Percentiles rank a stretch among this genome's conserved stretches.
These are phyloP conservation scores for Takifugu rubripes DNA, from an alignment of 2,797 vertebrate genomes.

Conservation along the genomic window DNA sequence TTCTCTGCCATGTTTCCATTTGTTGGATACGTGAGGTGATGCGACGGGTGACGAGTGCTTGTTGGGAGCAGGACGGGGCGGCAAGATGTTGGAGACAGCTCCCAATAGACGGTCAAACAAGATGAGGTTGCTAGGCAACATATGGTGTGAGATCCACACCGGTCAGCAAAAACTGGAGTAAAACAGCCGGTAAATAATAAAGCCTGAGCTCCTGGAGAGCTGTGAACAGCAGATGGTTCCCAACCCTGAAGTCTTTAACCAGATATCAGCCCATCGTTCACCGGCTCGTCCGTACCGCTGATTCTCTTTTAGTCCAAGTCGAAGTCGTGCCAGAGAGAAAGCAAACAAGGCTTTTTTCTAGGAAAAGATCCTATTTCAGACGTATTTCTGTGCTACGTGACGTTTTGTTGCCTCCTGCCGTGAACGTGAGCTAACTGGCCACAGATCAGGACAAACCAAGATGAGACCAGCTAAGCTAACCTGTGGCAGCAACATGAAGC, in stretches of 20 bases:
- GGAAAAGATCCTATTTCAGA: too few relatives aligned
- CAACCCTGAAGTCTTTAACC: neutral
- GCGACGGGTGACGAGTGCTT: slow-evolving; percentile 16
- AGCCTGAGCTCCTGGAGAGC: neutral
- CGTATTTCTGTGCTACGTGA: too few relatives aligned
- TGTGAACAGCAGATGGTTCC: slow-evolving; percentile 5
- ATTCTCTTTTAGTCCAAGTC: too few relatives aligned
- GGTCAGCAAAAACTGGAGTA: slow-evolving; percentile 18
- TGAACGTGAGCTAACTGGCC: too few relatives aligned
- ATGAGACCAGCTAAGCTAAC: too few relatives aligned
- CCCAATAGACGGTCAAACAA: slow-evolving; percentile 14
- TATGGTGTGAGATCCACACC: slow-evolving; percentile 8
- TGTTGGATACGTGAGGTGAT: slow-evolving; percentile 24
- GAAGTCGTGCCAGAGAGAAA: too few relatives aligned
- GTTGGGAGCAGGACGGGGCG: too few relatives aligned
- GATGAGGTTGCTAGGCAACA: slow-evolving; percentile 45
- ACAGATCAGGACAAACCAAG: too few relatives aligned
- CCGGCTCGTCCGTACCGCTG: neutral
- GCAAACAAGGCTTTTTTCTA: too few relatives aligned
- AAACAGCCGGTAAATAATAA: slow-evolving; percentile 4
- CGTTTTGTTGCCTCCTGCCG: too few relatives aligned
- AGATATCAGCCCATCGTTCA: slow-evolving; percentile 26
- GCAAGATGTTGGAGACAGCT: too few relatives aligned
- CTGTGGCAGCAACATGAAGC: too few relatives aligned
- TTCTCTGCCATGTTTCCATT: slow-evolving; percentile 33